A percentile compares a stretch with the other conserved stretches of the same genome.
Evolutionary conservation across 2,113 vertebrate genomes (phyloP).

Genomic region (Acrocephalus arundinaceus): DNA sequence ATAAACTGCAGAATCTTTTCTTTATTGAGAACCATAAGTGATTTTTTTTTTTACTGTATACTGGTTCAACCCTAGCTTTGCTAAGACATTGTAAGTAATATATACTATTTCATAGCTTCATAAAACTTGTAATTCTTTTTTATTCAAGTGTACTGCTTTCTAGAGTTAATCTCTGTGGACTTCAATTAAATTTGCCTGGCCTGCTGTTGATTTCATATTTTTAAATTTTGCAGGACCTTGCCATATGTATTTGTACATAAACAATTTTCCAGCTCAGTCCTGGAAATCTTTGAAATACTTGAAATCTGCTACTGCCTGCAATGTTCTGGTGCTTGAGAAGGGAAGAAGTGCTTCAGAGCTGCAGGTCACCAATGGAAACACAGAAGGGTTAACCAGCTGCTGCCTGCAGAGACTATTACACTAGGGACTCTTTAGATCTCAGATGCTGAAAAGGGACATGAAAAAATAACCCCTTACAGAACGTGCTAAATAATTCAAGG

Average conservation of each 20-base stretch:
- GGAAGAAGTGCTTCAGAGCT: background rate
- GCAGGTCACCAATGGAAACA: background rate
- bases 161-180: background rate
- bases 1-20: constrained; percentile 41
- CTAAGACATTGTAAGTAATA: background rate
- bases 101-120: background rate
- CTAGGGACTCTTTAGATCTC: background rate
- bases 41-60: background rate
- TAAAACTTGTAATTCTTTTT: background rate
- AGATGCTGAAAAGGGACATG: background rate
- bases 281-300: too few relatives aligned
- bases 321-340: background rate
- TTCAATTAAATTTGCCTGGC: background rate
- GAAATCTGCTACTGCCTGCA: background rate
- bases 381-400: background rate
- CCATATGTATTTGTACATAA: background rate
- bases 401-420: background rate
- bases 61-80: background rate
- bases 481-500: background rate
- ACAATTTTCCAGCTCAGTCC: background rate
- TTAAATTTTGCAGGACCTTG: background rate
- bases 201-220: background rate
- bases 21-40: constrained; percentile 2
- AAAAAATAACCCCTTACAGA: background rate
- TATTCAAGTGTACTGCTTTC: background rate